phyloP scores from a whole-genome alignment of 2,888 invertebrate genomes.

The Mesorhabditis spiculigera region DNA sequence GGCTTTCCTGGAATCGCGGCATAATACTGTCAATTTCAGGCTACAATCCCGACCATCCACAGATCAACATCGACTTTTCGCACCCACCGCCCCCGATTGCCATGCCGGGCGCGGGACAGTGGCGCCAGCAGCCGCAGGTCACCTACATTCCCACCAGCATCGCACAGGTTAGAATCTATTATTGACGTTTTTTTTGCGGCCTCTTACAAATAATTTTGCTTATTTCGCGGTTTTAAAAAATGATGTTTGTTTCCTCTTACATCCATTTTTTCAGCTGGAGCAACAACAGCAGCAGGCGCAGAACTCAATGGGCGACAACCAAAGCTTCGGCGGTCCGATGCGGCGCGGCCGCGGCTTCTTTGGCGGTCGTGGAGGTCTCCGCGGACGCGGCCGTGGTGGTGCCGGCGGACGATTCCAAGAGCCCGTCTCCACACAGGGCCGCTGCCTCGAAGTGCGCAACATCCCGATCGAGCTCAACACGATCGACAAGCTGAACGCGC shows the following conservation, averaged over 20 bases:
- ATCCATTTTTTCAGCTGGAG: not conserved
- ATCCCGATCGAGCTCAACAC: constrained; percentile 88
- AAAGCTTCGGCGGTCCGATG: constrained; percentile 14
- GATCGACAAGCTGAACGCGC: constrained; percentile 90
- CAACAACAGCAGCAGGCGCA: constrained; percentile 1
- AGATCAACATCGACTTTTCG: constrained; percentile 34
- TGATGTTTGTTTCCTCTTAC: not conserved
- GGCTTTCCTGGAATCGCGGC: too few relatives aligned
- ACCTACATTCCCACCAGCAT: not conserved
- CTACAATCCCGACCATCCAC: constrained; percentile 21
- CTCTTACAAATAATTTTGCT: too few relatives aligned
- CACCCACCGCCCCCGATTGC: constrained; percentile 52
- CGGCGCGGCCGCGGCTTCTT: constrained; percentile 9
- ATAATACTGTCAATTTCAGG: not conserved
- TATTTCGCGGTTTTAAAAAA: not conserved
- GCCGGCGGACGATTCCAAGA: constrained; percentile 11
- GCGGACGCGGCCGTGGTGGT: constrained; percentile 16
- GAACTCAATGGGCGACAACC: constrained; percentile 2
- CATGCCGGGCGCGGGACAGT: constrained; percentile 23
- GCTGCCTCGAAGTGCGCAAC: constrained; percentile 74
- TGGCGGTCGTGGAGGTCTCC: constrained; percentile 23
- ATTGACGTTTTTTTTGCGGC: too few relatives aligned
- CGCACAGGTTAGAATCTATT: not conserved
- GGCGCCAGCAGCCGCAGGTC: constrained; percentile 6
- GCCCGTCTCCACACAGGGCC: constrained; percentile 13